A percentile compares a stretch with the other conserved stretches of the same genome.
Conservation (phyloP, 37 sponge, comb jelly and placozoan species). For the Trichoplax adhaerens region DNA sequence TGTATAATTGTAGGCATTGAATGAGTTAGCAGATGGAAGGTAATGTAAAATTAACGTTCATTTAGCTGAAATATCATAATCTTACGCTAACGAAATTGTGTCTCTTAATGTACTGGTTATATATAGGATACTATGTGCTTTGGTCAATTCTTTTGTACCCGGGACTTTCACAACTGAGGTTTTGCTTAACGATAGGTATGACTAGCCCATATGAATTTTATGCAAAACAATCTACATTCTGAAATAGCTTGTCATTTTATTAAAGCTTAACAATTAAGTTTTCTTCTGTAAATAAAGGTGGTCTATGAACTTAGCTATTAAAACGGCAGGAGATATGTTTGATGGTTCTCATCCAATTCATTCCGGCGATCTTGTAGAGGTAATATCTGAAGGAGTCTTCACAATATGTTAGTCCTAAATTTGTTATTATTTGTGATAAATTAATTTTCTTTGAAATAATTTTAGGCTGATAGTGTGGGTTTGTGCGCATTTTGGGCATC, state of each 20-base stretch:
- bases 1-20: too few relatives aligned
- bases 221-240: not conserved
- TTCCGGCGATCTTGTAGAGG: conserved; percentile 22
- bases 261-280: not conserved
- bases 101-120: too few relatives aligned
- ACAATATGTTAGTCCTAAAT: too few relatives aligned
- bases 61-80: too few relatives aligned
- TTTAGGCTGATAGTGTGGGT: conserved; percentile 26
- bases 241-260: not conserved
- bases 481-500: conserved; percentile 29
- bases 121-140: not conserved
- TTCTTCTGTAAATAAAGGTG: conserved; percentile 22
- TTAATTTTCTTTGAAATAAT: too few relatives aligned
- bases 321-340: conserved; percentile 36
- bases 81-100: too few relatives aligned
- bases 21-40: too few relatives aligned
- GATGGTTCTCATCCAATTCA: conserved; percentile 33
- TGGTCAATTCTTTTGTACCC: conserved; percentile 60
- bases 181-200: conserved; percentile 66
- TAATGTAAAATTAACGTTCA: too few relatives aligned
- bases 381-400: too few relatives aligned
- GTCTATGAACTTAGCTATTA: conserved; percentile 57
- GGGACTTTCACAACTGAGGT: conserved; percentile 67
- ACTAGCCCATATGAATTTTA: not conserved
- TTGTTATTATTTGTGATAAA: too few relatives aligned